Evolutionary conservation across 2,888 invertebrate genomes (phyloP).

Genomic region (Pocota personata): DNA sequence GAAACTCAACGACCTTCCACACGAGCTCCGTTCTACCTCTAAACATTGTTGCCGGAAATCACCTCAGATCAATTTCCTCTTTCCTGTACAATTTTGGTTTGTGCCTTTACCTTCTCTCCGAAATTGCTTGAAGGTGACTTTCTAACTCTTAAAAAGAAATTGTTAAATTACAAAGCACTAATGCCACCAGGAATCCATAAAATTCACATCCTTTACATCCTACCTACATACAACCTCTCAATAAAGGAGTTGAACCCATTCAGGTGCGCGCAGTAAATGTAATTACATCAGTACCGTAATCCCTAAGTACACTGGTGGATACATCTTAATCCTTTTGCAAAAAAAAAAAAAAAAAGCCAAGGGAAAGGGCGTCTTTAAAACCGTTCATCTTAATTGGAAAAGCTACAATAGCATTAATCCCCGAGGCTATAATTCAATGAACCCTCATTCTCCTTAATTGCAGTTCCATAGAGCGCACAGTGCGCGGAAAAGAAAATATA

Average conservation of each 20-base stretch:
- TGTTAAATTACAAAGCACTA: slow-evolving; percentile 48
- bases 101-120: neutral
- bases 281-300: slow-evolving; percentile 64
- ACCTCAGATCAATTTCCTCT: neutral
- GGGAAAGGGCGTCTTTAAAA: slow-evolving; percentile 25
- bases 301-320: slow-evolving; percentile 21
- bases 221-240: slow-evolving; percentile 22
- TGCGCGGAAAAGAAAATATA: neutral
- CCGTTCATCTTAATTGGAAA: slow-evolving; percentile 69
- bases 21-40: neutral
- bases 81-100: neutral
- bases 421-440: slow-evolving; percentile 67
- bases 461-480: slow-evolving; percentile 41
- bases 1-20: neutral
- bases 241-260: slow-evolving; percentile 20
- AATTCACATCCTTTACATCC: neutral
- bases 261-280: slow-evolving; percentile 60
- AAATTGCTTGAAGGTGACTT: slow-evolving; percentile 3
- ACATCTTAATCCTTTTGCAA: slow-evolving; percentile 50
- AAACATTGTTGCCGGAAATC: neutral
- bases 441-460: slow-evolving; percentile 65
- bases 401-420: slow-evolving; percentile 67
- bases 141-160: slow-evolving; percentile 6
- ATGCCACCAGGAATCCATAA: slow-evolving; percentile 23
- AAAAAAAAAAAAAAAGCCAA: neutral